These are phyloP conservation scores for Ypsolopha scabrella DNA, from an alignment of 2,888 invertebrate genomes.

Conservation along the genomic window DNA sequence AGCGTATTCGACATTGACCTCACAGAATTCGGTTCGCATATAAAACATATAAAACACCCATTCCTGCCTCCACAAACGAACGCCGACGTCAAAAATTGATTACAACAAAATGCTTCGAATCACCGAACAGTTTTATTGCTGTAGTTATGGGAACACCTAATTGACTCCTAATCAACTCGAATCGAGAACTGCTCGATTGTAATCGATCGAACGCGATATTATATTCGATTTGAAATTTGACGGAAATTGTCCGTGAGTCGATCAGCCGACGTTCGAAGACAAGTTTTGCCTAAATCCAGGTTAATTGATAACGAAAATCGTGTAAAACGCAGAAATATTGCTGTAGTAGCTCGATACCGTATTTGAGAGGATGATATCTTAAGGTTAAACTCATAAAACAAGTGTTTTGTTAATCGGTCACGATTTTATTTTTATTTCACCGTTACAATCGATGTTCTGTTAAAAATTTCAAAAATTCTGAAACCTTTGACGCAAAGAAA, in stretches of 20 bases:
- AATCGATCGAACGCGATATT: neutral
- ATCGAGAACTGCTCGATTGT: slow-evolving; percentile 5
- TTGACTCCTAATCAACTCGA: slow-evolving; percentile 56
- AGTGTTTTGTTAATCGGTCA: too few species aligned
- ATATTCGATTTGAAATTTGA: neutral
- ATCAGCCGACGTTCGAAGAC: neutral
- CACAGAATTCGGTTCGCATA: slow-evolving; percentile 61
- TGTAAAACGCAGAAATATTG: neutral
- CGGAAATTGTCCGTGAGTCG: neutral
- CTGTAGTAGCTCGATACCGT: neutral
- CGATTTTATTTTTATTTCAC: too few species aligned
- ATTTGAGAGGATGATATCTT: neutral
- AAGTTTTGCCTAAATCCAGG: neutral
- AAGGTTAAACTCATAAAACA: neutral
- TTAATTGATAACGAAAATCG: neutral
- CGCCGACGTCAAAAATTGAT: slow-evolving; percentile 65
- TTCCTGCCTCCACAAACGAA: slow-evolving; percentile 56
- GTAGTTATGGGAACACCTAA: slow-evolving; percentile 62
- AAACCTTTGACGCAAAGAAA: too few species aligned
- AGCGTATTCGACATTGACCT: slow-evolving; percentile 17
- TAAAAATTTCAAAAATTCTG: too few species aligned
- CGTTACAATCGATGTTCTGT: too few species aligned
- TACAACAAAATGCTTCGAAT: slow-evolving; percentile 66
- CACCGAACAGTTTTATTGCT: slow-evolving; percentile 62
- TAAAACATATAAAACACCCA: slow-evolving; percentile 45